phyloP scores from a whole-genome alignment of 2,888 invertebrate genomes.

The Sipunculus nudus region DNA sequence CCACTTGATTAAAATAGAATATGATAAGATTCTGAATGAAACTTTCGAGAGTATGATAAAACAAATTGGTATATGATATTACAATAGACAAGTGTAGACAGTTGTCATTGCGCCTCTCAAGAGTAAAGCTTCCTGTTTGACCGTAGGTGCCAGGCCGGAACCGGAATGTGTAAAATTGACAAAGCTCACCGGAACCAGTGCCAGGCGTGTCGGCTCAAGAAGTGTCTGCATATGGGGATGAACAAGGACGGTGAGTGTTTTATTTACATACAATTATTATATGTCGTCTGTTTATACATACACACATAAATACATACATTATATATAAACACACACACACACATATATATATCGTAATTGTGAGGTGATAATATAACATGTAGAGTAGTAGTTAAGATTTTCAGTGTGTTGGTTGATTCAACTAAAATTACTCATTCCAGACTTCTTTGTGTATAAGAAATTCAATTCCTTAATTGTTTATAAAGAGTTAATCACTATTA shows the following conservation, averaged over 20 bases:
- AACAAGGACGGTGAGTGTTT: slow-evolving; percentile 94
- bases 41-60: no score
- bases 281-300: neutral
- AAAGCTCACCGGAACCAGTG: slow-evolving; percentile 99
- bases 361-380: neutral
- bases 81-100: neutral
- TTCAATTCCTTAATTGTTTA: no score
- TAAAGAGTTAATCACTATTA: no score
- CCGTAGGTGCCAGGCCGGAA: slow-evolving; percentile 96
- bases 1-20: no score
- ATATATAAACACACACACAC: no score
- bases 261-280: neutral
- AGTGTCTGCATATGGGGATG: slow-evolving; percentile 99
- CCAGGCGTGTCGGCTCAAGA: slow-evolving; percentile 97
- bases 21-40: no score
- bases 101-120: no score
- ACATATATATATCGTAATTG: neutral
- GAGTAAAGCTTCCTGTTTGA: no score
- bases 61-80: neutral
- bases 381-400: neutral
- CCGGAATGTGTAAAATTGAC: slow-evolving; percentile 96
- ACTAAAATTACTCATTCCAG: no score
- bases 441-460: no score
- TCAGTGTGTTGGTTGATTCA: no score
- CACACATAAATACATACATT: neutral